A percentile compares a stretch with the other conserved stretches of the same genome.
Conservation (phyloP, 1,140 invertebrate species). For the Cyphomyrmex costatus region DNA sequence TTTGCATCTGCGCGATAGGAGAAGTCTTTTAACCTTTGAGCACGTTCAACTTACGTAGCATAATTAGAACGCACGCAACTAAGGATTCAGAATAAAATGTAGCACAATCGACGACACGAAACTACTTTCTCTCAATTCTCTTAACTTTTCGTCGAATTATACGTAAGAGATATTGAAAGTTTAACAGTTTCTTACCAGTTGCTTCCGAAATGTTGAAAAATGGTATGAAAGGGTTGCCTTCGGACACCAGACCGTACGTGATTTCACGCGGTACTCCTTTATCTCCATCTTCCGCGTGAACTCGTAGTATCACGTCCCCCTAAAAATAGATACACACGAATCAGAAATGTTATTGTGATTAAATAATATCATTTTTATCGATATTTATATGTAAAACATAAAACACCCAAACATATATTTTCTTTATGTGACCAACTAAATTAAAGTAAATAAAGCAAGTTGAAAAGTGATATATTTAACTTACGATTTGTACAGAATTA, state of each 20-base stretch:
- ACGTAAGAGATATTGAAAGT: conserved; percentile 11
- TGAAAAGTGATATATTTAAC: conserved; percentile 23
- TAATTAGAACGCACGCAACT: not conserved
- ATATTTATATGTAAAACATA: not conserved
- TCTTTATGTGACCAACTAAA: not conserved
- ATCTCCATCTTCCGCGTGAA: conserved; percentile 96
- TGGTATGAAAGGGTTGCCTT: conserved; percentile 93
- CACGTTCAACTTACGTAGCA: not conserved
- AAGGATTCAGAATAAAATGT: not conserved
- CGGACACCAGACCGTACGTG: conserved; percentile 93
- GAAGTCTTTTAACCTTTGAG: not conserved
- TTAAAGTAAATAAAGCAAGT: not conserved
- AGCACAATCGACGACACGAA: not conserved
- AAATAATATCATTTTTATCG: not conserved
- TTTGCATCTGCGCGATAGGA: conserved; percentile 13
- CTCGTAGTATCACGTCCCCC: conserved; percentile 90
- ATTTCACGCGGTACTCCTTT: conserved; percentile 93
- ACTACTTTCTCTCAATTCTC: not conserved
- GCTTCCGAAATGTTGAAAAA: conserved; percentile 95
- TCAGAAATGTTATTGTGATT: not conserved
- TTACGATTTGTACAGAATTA: conserved; percentile 83
- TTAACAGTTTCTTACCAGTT: conserved; percentile 88
- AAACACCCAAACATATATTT: not conserved
- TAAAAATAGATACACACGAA: conserved; percentile 76
- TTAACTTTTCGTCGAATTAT: not conserved